phyloP scores from a whole-genome alignment of 2,888 invertebrate species.

The Scrobipalpa costella region DNA sequence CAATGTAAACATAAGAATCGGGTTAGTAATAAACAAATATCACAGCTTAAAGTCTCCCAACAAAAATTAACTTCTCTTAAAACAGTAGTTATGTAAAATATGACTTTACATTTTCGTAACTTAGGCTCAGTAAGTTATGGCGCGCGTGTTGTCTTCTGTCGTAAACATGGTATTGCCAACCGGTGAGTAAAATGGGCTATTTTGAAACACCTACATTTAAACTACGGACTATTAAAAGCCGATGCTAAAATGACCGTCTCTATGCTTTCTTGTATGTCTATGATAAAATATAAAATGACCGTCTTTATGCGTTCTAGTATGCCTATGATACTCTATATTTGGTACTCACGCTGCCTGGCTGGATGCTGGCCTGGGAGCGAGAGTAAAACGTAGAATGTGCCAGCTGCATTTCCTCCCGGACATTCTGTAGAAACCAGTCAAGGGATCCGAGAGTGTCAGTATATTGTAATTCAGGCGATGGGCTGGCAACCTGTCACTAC shows the following conservation, averaged over 20 bases:
- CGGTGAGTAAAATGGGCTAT: slow-evolving; percentile 35
- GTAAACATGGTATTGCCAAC: slow-evolving; percentile 33
- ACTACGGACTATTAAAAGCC: slow-evolving; percentile 26
- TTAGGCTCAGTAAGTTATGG: slow-evolving; percentile 23
- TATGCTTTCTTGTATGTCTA: slow-evolving; percentile 2
- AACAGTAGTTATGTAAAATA: slow-evolving; percentile 40
- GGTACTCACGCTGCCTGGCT: too few species aligned
- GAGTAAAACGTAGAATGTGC: too few species aligned
- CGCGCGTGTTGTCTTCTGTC: slow-evolving; percentile 30
- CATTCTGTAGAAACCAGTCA: too few species aligned
- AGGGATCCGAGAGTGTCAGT: too few species aligned
- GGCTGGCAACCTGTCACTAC: too few species aligned
- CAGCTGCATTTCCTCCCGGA: too few species aligned
- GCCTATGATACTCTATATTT: too few species aligned
- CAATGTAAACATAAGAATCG: too few species aligned
- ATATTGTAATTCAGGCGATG: too few species aligned
- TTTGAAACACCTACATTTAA: slow-evolving; percentile 37
- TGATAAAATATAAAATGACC: too few species aligned
- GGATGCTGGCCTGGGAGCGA: too few species aligned
- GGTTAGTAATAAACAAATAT: not conserved
- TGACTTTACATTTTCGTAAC: slow-evolving; percentile 40
- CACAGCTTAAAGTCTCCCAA: not conserved
- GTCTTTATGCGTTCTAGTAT: slow-evolving; percentile 4
- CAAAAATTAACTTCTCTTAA: slow-evolving; percentile 30
- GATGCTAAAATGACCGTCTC: slow-evolving; percentile 26